phyloP scores from a whole-genome alignment of 2,113 vertebrate genomes.

The Microcebus lehilahytsara region DNA sequence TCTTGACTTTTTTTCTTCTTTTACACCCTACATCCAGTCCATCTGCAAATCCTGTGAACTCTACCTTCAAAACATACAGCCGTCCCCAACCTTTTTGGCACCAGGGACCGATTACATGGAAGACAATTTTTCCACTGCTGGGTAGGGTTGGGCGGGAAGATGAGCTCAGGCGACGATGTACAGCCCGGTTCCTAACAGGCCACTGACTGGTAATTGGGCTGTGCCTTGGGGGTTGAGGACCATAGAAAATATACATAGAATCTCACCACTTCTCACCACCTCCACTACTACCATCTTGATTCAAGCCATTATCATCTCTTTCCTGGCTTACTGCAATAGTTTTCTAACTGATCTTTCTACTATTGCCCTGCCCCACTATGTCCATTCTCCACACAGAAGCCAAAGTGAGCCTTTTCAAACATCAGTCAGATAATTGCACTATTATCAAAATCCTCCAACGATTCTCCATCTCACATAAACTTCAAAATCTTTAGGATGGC shows the following conservation, averaged over 20 bases:
- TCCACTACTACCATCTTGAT: neutral
- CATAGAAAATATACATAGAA: neutral
- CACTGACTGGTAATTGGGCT: too few species aligned
- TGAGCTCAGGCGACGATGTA: too few species aligned
- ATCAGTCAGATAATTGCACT: neutral
- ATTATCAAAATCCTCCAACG: neutral
- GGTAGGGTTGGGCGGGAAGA: too few species aligned
- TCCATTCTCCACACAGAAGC: neutral
- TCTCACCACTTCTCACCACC: neutral
- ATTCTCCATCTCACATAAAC: neutral
- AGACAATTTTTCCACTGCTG: too few species aligned
- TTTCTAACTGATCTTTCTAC: neutral
- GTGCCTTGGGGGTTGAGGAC: too few species aligned
- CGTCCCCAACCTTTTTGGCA: too few species aligned
- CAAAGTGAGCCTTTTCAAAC: neutral
- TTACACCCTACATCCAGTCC: neutral
- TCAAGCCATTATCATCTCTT: neutral
- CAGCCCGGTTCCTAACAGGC: too few species aligned
- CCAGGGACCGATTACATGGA: too few species aligned
- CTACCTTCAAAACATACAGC: neutral
- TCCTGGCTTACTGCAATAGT: neutral
- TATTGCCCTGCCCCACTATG: neutral
- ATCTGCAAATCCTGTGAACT: neutral
- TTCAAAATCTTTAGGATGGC: neutral
- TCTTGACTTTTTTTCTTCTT: neutral